Base-by-base conservation (phyloP, 2,113 vertebrate genomes). In the Hydropotes inermis region DNA sequence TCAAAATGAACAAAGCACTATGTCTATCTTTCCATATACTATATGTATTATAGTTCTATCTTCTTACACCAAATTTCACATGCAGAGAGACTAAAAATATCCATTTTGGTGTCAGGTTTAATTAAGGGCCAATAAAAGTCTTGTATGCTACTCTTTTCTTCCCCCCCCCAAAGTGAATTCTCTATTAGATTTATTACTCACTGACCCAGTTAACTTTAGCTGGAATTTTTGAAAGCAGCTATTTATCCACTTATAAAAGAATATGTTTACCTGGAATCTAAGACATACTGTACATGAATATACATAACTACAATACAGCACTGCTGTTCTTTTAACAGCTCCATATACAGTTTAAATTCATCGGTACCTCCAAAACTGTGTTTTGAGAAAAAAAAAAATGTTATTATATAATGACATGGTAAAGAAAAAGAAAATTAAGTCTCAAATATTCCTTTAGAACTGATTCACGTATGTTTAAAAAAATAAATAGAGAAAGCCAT, bases 71-170 rank as follows among this genome's bases (percentile, higher is more conserved):
- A 93, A 95, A 96, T 95, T 91, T 85, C 79, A 96, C 97, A 98
- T 99, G 98, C 98, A 98, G 97, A 98, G 85, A 97, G 97, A 97
- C 78, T 92, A 96, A 50, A 97, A 92, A 85, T 85, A 85, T 11
- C 86, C 93, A 97, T 83, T 95, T 97, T 93, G 89, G 94, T 90
- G 85, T 91, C 92, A 97, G 67, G 60, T 92, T 96, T 95, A 96
- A 96, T 76, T 92, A 95, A 64, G 45, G 83, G 82, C 67, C 94
- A 95, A 93, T 87, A 70, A 95, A 91, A 58, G 14, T 91, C 57
- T 76, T 95, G 60, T 28, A 39, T 25, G 50, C 85, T 87, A 89
- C 58, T 92, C 39, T 50, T 4, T 64, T 45, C 7, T 47, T 0
- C 89, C 5, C 85, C 0, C 5, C 2, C 89, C 0, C 81, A 0